Evolutionary conservation across 2,113 vertebrate genomes (phyloP).

Genomic region (Pelodiscus sinensis): DNA sequence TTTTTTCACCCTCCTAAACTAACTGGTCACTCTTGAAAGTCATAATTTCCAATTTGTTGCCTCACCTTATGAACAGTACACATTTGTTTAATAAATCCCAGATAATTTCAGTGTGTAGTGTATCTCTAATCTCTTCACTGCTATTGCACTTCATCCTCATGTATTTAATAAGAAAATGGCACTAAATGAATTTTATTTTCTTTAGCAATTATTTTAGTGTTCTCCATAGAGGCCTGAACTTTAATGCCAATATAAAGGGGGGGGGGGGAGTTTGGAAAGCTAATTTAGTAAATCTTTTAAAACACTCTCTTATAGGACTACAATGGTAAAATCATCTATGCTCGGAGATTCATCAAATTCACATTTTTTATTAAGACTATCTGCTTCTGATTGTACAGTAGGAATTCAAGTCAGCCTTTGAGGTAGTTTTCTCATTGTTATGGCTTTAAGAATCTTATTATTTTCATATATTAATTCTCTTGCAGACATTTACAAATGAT

Average conservation of each 20-base stretch:
- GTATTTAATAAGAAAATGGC: slow-evolving; percentile 9
- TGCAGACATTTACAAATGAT: slow-evolving; percentile 1
- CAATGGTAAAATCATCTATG: not conserved
- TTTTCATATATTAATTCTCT: slow-evolving; percentile 28
- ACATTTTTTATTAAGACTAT: slow-evolving; percentile 21
- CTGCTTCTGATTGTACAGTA: not conserved
- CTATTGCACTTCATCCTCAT: not conserved
- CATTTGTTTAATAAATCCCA: not conserved
- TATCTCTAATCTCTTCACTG: not conserved
- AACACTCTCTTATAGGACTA: not conserved
- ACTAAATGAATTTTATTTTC: slow-evolving; percentile 11
- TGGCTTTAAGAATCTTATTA: not conserved
- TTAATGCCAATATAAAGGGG: not conserved
- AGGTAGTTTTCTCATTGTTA: not conserved
- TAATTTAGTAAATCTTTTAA: not conserved
- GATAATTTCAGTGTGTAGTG: not conserved
- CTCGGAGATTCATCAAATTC: not conserved
- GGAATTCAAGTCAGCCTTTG: not conserved
- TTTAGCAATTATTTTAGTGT: slow-evolving; percentile 10
- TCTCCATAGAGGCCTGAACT: not conserved
- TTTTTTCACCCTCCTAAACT: not conserved
- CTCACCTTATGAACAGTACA: not conserved
- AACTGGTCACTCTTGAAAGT: not conserved
- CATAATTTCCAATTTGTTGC: not conserved
- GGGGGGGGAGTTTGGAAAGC: not conserved